Conservation (phyloP, 1,140 invertebrate species). For the Drosophila repletoides region DNA sequence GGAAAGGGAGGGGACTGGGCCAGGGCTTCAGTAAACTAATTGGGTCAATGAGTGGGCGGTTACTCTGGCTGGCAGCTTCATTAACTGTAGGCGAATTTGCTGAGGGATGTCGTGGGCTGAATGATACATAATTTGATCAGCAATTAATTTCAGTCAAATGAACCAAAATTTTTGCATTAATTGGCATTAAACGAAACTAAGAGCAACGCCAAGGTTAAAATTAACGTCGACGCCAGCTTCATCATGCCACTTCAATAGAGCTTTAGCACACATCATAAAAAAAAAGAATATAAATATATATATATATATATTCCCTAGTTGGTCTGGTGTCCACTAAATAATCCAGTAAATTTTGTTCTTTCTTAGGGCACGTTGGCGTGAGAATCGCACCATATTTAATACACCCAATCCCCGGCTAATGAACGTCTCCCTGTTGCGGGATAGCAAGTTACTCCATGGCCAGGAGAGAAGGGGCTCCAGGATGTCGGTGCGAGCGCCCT, state of each 20-base stretch:
- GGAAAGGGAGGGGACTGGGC: neutral
- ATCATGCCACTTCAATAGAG: neutral
- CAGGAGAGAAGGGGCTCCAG: conserved; percentile 90
- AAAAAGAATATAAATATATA: too few species aligned
- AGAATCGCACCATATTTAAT: conserved; percentile 96
- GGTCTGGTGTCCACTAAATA: conserved; percentile 12
- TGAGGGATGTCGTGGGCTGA: conserved; percentile 10
- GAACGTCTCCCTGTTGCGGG: conserved; percentile 92
- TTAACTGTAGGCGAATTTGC: conserved; percentile 22
- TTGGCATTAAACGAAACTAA: conserved; percentile 48
- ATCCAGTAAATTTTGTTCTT: conserved; percentile 9
- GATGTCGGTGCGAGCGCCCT: conserved; percentile 89
- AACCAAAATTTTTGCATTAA: conserved; percentile 62
- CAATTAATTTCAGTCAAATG: conserved; percentile 72
- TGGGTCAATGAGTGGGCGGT: conserved; percentile 23
- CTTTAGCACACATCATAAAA: conserved; percentile 37
- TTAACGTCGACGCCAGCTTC: neutral
- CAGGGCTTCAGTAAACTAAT: conserved; percentile 15
- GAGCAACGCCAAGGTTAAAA: conserved; percentile 14
- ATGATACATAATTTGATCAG: conserved; percentile 59
- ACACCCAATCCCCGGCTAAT: conserved; percentile 95
- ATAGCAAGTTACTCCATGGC: conserved; percentile 90
- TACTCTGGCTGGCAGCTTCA: conserved; percentile 10
- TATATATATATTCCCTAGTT: too few species aligned
- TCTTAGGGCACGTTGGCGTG: conserved; percentile 92